phyloP scores from a whole-genome alignment of 2,888 invertebrate genomes.

The Tetranychus piercei region DNA sequence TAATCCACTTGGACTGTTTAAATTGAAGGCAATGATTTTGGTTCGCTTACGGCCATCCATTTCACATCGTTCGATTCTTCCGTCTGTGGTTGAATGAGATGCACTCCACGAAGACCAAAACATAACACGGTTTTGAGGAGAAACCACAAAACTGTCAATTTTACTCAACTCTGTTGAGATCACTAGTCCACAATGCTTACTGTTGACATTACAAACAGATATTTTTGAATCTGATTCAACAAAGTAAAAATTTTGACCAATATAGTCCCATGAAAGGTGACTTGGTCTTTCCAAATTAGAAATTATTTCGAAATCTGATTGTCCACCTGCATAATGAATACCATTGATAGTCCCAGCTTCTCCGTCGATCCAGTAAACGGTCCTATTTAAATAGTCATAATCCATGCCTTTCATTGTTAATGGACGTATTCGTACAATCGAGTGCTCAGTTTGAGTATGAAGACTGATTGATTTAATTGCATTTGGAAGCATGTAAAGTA shows the following conservation, averaged over 20 bases:
- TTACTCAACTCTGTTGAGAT: slow-evolving; percentile 33
- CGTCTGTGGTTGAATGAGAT: slow-evolving; percentile 30
- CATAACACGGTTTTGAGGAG: slow-evolving; percentile 49
- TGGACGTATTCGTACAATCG: slow-evolving; percentile 13
- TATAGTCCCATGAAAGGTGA: slow-evolving; percentile 29
- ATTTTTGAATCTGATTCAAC: slow-evolving; percentile 53
- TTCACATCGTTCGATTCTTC: slow-evolving; percentile 54
- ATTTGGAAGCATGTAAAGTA: slow-evolving; percentile 42
- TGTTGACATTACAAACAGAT: slow-evolving; percentile 51
- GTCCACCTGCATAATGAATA: slow-evolving; percentile 22
- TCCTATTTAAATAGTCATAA: not conserved
- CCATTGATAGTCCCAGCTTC: slow-evolving; percentile 8
- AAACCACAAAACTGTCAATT: slow-evolving; percentile 35
- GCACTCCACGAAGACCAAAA: slow-evolving; percentile 79
- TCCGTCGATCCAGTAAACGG: slow-evolving; percentile 13
- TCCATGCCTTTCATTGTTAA: slow-evolving; percentile 16
- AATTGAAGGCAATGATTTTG: slow-evolving; percentile 44
- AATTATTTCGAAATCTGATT: slow-evolving; percentile 12
- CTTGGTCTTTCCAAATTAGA: slow-evolving; percentile 26
- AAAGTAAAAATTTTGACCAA: slow-evolving; percentile 59
- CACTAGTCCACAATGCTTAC: slow-evolving; percentile 36
- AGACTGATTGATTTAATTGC: slow-evolving; percentile 42
- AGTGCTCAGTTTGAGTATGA: slow-evolving; percentile 21
- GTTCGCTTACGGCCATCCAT: slow-evolving; percentile 60
- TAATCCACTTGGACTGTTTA: slow-evolving; percentile 66